Evolutionary conservation across 2,113 vertebrate species (phyloP), one percentile per base, ranked within the genome.

Genomic region (Otis tarda): DNA sequence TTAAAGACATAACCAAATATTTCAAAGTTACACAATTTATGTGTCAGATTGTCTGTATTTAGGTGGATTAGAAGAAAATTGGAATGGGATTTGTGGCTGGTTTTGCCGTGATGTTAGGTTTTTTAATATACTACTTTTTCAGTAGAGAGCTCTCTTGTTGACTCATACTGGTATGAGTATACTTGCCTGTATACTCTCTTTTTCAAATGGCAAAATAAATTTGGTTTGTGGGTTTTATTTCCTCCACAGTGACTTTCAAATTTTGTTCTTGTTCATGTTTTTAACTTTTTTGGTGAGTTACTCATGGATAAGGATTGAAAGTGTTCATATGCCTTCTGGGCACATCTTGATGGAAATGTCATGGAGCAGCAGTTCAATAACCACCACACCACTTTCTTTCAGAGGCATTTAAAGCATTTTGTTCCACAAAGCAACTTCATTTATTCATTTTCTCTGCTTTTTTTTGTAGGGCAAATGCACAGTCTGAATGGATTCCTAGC

Each of bases 321-420:
- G n/a, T n/a, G 13, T 81, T 71, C 11, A 9, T 89, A 65, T 30
- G 12, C 10, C 31, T 68, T 50, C n/a, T 63, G 61, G 41, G 47
- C 33, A 41, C 27, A 4, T 39, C 63, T 63, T 52, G 43, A 33
- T 84, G 41, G 60, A 75, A 33, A 19, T 23, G 7, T 59, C 37
- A 27, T 18, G 35, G 47, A 88, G 41, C 31, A 89, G 47, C n/a
- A 56, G 39, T 67, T 67, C 22, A n/a, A 6, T 56, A 67, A 43
- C 18, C 0, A 43, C 18, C 0, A 0, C 33, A 27, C 41, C 12
- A 7, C 20, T 61, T 43, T 41, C 45, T 60, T 55, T 53, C 23
- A 61, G n/a, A 13, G 45, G 30, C 18, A 68, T 55, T 55, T 33
- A 67, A 84, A 61, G 27, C 10, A 9, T 74, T 79, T 47, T 49